Conservation (phyloP, 2,888 invertebrate species). For the Diarsia mendica region DNA sequence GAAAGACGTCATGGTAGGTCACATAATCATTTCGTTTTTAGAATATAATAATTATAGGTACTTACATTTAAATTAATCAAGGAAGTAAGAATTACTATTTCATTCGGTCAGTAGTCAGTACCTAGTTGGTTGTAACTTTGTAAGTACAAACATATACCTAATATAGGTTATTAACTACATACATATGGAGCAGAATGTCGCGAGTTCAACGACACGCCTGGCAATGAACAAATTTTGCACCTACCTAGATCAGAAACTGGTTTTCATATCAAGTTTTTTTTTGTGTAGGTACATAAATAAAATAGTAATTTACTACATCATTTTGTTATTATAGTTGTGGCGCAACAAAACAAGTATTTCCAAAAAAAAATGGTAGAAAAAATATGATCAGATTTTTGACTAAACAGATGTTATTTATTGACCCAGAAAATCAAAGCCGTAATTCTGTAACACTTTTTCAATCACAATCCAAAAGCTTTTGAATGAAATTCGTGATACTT, state of each 20-base stretch:
- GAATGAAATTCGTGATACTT: neutral
- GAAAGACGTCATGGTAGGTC: no score
- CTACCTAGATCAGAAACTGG: constrained; percentile 30
- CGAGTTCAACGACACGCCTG: constrained; percentile 47
- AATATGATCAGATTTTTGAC: neutral
- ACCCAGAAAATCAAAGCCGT: neutral
- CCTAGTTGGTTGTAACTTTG: no score
- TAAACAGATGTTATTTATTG: neutral
- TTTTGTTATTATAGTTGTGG: no score
- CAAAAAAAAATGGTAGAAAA: neutral
- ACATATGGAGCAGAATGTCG: neutral
- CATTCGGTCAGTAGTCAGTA: constrained; percentile 31
- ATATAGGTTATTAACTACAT: neutral
- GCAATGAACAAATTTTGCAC: constrained; percentile 46
- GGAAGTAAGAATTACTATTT: neutral
- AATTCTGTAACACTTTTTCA: neutral
- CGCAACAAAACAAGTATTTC: neutral
- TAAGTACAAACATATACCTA: neutral
- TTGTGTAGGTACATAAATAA: neutral
- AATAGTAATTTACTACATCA: neutral
- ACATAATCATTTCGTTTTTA: no score
- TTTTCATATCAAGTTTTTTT: constrained; percentile 14
- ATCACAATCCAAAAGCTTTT: neutral
- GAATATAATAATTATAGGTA: no score
- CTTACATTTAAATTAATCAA: neutral